Percentiles rank a stretch among this genome's conserved stretches.
Evolutionary conservation across 1,140 invertebrate species (phyloP).

Genomic region (Nebria ingens): DNA sequence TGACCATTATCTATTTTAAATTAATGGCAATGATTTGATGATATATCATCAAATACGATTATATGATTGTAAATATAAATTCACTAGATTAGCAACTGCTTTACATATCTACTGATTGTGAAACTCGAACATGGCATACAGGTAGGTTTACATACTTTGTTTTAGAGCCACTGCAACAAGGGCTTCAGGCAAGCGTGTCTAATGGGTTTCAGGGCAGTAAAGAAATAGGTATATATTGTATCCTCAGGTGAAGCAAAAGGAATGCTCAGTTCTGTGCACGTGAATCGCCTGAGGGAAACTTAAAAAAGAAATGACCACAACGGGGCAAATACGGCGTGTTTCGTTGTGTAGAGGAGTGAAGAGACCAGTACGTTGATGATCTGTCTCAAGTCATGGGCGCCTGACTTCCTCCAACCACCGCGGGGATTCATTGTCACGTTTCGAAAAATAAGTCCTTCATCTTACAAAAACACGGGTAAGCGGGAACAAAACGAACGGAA

Average conservation of each 20-base stretch:
- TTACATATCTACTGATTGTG: too few relatives aligned
- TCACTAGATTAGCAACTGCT: too few relatives aligned
- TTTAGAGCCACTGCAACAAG: not conserved
- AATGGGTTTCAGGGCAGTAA: constrained; percentile 1
- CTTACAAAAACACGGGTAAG: not conserved
- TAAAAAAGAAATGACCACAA: constrained; percentile 19
- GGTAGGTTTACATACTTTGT: not conserved
- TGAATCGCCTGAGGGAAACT: constrained; percentile 22
- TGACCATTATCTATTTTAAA: too few relatives aligned
- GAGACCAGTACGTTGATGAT: too few relatives aligned
- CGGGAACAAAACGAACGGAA: too few relatives aligned
- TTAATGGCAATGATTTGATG: too few relatives aligned
- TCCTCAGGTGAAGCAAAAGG: constrained; percentile 1
- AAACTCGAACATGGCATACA: too few relatives aligned
- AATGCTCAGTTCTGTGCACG: constrained; percentile 18
- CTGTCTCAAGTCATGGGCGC: not conserved
- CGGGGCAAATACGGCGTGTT: not conserved
- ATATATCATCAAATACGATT: too few relatives aligned
- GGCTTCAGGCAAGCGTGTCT: constrained; percentile 4
- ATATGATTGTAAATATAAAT: too few relatives aligned
- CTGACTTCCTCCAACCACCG: not conserved
- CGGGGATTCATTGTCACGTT: not conserved
- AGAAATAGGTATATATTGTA: not conserved
- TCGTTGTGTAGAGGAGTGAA: not conserved
- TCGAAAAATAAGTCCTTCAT: not conserved